Percentiles rank a stretch among this genome's conserved stretches.
phyloP scores from a whole-genome alignment of 2,888 invertebrate species.

The Orthosia incerta region DNA sequence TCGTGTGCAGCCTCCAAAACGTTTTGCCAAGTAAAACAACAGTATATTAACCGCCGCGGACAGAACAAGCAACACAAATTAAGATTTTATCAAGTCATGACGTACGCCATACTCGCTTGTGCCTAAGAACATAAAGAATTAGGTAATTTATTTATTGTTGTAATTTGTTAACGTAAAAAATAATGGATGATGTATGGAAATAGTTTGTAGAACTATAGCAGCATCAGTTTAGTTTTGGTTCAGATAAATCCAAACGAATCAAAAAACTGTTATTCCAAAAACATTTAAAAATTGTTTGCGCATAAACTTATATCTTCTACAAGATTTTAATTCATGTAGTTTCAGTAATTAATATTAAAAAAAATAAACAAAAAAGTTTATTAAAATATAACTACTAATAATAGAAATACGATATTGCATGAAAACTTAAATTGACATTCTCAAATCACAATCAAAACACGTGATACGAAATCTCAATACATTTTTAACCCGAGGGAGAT shows the following conservation, averaged over 20 bases:
- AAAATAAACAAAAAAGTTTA: background rate
- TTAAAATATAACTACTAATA: background rate
- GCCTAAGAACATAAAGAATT: conserved; percentile 68
- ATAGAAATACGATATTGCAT: fast-evolving
- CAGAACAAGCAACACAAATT: conserved; percentile 80
- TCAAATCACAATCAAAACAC: conserved; percentile 3
- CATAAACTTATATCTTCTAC: too few species aligned
- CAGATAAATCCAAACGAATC: background rate
- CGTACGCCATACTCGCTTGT: conserved; percentile 67
- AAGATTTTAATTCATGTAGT: background rate
- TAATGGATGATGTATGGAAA: background rate
- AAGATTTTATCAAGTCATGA: conserved; percentile 83
- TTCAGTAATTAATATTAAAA: background rate
- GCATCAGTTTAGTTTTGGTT: too few species aligned
- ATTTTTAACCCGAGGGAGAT: conserved; percentile 63
- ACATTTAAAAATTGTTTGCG: too few species aligned
- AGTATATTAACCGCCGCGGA: conserved; percentile 70
- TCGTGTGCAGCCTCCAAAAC: conserved; percentile 60
- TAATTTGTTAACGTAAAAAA: conserved; percentile 29
- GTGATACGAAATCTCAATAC: conserved; percentile 2
- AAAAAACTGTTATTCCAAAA: too few species aligned
- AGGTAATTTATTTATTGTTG: conserved; percentile 63
- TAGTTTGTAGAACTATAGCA: background rate
- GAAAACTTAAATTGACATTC: background rate
- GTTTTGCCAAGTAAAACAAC: conserved; percentile 67